Evolutionary conservation across 2,888 invertebrate genomes (phyloP).

Genomic region (Plagodis dolabraria): DNA sequence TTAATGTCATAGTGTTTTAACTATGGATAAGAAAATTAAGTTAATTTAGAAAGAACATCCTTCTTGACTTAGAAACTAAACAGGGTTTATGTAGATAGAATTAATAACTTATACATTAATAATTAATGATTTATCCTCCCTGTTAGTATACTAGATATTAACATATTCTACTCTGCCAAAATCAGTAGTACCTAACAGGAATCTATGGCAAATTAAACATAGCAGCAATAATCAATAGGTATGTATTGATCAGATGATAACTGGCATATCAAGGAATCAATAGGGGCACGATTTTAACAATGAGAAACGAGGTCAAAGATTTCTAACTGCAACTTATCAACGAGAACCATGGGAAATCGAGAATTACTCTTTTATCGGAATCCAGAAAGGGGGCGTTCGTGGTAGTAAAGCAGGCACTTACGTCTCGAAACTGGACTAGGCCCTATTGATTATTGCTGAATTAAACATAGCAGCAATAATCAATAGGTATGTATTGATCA

Average conservation of each 20-base stretch:
- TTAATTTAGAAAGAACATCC: too few relatives aligned
- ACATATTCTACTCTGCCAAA: neutral
- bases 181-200: neutral
- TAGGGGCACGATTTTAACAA: slow-evolving; percentile 41
- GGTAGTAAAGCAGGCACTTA: slow-evolving; percentile 77
- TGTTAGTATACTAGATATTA: too few relatives aligned
- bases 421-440: slow-evolving; percentile 98
- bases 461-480: too few relatives aligned
- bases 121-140: too few relatives aligned
- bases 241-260: slow-evolving; percentile 34
- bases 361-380: neutral
- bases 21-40: too few relatives aligned
- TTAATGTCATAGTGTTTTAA: too few relatives aligned
- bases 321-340: slow-evolving; percentile 28
- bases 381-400: slow-evolving; percentile 40
- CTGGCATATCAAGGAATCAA: slow-evolving; percentile 31
- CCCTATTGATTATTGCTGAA: too few relatives aligned
- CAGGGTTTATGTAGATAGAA: too few relatives aligned
- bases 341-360: slow-evolving; percentile 4
- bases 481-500: slow-evolving; percentile 32
- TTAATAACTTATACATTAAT: too few relatives aligned
- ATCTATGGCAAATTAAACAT: slow-evolving; percentile 14
- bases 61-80: too few relatives aligned
- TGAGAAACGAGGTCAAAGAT: slow-evolving; percentile 60
- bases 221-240: slow-evolving; percentile 34